Conservation (phyloP, 2,888 invertebrate genomes). For the Tenthredo livida region DNA sequence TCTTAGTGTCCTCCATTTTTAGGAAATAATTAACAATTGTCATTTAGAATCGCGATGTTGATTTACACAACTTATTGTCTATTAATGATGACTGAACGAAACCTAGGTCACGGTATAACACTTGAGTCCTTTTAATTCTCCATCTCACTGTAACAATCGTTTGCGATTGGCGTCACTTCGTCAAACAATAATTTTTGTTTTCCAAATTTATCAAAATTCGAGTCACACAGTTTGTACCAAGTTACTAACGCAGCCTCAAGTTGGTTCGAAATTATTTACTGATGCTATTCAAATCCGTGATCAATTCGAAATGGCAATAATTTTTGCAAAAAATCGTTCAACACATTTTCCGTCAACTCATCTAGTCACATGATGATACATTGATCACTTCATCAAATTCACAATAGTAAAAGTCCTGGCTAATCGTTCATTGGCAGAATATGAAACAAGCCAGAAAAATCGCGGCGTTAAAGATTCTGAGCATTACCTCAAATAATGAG, state of each 20-base stretch:
- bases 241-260: neutral
- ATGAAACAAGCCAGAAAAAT: neutral
- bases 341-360: neutral
- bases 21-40: slow-evolving; percentile 40
- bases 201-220: neutral
- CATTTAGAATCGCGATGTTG: slow-evolving; percentile 36
- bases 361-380: neutral
- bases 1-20: slow-evolving; percentile 60
- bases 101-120: neutral
- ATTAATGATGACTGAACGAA: neutral
- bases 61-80: neutral
- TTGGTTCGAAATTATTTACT: neutral
- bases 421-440: neutral
- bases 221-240: neutral
- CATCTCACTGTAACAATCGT: neutral
- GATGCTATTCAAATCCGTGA: neutral
- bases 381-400: neutral
- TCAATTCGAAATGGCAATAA: neutral
- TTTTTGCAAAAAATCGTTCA: neutral
- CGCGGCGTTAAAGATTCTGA: slow-evolving; percentile 2
- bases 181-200: neutral
- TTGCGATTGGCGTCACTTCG: neutral
- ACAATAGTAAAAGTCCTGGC: neutral
- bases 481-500: slow-evolving; percentile 16
- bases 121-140: neutral